These are phyloP conservation scores for Acinonyx jubatus DNA, from an alignment of 2,113 vertebrate species.

Conservation along the genomic window DNA sequence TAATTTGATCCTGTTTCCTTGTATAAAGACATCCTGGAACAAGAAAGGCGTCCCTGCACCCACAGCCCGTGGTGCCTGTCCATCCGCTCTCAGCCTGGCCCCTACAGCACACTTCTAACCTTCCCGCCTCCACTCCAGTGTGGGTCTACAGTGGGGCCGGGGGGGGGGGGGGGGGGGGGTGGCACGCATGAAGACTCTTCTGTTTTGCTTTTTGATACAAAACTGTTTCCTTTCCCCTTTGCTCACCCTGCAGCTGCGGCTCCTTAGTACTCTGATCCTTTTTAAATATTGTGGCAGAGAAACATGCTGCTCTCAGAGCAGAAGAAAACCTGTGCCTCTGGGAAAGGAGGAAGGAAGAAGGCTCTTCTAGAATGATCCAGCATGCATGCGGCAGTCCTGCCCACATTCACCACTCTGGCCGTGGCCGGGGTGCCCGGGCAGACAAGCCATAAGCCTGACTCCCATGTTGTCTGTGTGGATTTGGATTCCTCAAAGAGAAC, in stretches of 20 bases:
- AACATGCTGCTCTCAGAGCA: neutral
- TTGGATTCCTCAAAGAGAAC: neutral
- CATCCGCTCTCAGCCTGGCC: no score
- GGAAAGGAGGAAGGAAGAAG: neutral
- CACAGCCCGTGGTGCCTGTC: rapidly evolving
- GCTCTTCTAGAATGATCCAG: neutral
- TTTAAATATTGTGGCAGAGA: neutral
- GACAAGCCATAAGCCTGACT: neutral
- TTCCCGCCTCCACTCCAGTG: rapidly evolving
- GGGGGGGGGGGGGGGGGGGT: no score
- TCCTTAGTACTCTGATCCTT: neutral
- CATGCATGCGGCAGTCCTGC: rapidly evolving
- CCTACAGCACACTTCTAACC: rapidly evolving
- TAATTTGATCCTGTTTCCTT: conserved; percentile 91
- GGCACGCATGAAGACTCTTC: neutral
- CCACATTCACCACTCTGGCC: neutral
- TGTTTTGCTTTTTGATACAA: neutral
- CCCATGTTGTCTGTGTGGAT: neutral
- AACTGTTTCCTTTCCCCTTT: neutral
- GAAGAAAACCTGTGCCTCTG: neutral
- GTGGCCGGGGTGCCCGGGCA: rapidly evolving
- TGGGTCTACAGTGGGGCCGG: neutral
- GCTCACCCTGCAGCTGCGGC: neutral
- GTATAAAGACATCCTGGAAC: conserved; percentile 92
- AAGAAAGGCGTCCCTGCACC: neutral